These are phyloP conservation scores for Pterophyllum scalare DNA, from an alignment of 2,113 vertebrate genomes.

Conservation along the genomic window DNA sequence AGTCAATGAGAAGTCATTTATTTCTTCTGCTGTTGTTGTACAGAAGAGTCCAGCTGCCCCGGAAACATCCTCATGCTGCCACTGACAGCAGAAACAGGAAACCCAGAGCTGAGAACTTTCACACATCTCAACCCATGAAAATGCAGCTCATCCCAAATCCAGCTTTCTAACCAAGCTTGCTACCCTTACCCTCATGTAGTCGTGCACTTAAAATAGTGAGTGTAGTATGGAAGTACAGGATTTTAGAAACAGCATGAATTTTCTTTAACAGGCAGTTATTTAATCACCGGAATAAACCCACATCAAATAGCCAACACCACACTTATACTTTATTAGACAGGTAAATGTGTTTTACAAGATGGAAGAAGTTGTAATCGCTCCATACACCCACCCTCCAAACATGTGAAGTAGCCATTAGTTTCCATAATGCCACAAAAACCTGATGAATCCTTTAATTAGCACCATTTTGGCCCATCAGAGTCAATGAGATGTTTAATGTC, in stretches of 20 bases:
- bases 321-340: neutral
- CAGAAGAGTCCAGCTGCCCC: neutral
- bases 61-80: neutral
- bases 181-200: neutral
- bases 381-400: neutral
- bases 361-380: neutral
- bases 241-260: neutral
- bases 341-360: neutral
- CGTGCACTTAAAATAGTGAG: neutral
- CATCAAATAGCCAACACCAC: neutral
- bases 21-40: neutral
- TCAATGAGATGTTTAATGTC: neutral
- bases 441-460: conserved; percentile 4
- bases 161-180: neutral
- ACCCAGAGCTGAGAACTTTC: neutral
- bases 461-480: neutral
- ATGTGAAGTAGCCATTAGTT: neutral
- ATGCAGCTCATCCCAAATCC: neutral
- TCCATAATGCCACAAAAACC: neutral
- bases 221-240: neutral
- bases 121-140: neutral
- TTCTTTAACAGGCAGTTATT: too few species aligned
- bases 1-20: neutral
- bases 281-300: neutral
- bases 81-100: neutral